Evolutionary conservation across 2,113 vertebrate genomes (phyloP), one percentile per base, ranked within the genome.

Genomic region (Nestor notabilis): DNA sequence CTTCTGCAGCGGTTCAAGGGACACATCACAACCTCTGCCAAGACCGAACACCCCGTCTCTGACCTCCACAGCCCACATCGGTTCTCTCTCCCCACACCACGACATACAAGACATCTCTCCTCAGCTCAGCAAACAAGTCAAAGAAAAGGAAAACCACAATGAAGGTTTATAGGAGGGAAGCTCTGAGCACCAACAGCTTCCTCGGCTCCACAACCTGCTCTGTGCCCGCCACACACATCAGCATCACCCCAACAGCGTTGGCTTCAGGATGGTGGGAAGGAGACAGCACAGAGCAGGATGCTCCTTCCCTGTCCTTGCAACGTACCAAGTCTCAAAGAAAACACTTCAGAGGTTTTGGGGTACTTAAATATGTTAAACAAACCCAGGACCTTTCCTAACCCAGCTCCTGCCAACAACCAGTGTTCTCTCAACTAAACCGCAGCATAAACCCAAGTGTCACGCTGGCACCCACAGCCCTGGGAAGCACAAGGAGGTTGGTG

Each of bases 111-210:
- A 95, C 86, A 31, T 52, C 91, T 93, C 77, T 91, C 96, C 95
- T 75, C 83, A 94, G 89, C 91, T 97, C 96, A 76, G 96, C 96
- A 76, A 88, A 97, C 17, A 24, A 70, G 94, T 95, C 95, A 95
- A 95, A 94, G 63, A 60, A 87, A 91, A 96, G 89, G 56, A 91
- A 97, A 94, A 74, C 39, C 84, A 93, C 89, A 95, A 88, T n/a
- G 47, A 97, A 98, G 92, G 78, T 87, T 88, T 93, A 78, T 78
- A 91, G 86, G 76, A 80, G 33, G 70, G 87, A 94, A 96, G 89
- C 91, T 56, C 93, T 61, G 83, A 94, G 92, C 64, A 43, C 61
- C 35, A 10, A 83, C 56, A 55, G 77, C 29, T 28, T 71, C 50
- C 88, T 70, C 16, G 0, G 91, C 52, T 95, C 75, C 93, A 78